A percentile compares a stretch with the other conserved stretches of the same genome.
Evolutionary conservation across 1,140 invertebrate genomes (phyloP).

Genomic region (Camponotus floridanus): DNA sequence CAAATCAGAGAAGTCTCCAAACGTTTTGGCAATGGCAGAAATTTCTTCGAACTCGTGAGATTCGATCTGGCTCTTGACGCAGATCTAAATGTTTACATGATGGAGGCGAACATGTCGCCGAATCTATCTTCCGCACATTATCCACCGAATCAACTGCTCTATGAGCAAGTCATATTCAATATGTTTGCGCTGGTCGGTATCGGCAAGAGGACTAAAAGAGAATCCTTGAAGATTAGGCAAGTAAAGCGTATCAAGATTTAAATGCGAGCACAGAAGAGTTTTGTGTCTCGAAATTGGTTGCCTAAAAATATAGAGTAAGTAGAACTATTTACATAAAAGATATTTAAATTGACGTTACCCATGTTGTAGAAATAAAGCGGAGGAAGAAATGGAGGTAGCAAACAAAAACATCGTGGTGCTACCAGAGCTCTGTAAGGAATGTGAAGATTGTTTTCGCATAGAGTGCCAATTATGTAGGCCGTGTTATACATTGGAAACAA

Average conservation of each 20-base stretch:
- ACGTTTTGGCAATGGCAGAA: slow-evolving; percentile 84
- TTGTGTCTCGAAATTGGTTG: too few species aligned
- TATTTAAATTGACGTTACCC: background rate
- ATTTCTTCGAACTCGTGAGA: slow-evolving; percentile 98
- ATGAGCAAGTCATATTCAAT: slow-evolving; percentile 97
- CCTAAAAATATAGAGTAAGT: slow-evolving; percentile 38
- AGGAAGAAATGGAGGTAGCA: slow-evolving; percentile 90
- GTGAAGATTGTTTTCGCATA: slow-evolving; percentile 88
- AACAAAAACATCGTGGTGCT: slow-evolving; percentile 93
- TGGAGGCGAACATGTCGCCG: slow-evolving; percentile 99
- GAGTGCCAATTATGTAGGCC: slow-evolving; percentile 93
- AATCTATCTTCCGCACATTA: slow-evolving; percentile 98
- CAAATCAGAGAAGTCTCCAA: slow-evolving; percentile 87
- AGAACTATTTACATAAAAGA: slow-evolving; percentile 5
- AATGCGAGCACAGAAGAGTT: too few species aligned
- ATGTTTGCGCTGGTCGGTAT: slow-evolving; percentile 94
- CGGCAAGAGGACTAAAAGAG: slow-evolving; percentile 84
- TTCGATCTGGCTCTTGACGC: slow-evolving; percentile 98
- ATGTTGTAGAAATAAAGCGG: slow-evolving; percentile 82
- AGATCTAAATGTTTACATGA: slow-evolving; percentile 94
- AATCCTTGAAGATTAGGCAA: slow-evolving; percentile 83
- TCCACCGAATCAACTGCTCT: slow-evolving; percentile 94
- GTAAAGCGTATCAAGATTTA: slow-evolving; percentile 17
- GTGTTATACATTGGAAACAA: slow-evolving; percentile 90
- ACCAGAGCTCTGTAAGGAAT: slow-evolving; percentile 90